phyloP scores from a whole-genome alignment of 1,140 invertebrate species.

The Cyrtorhinus lividipennis region DNA sequence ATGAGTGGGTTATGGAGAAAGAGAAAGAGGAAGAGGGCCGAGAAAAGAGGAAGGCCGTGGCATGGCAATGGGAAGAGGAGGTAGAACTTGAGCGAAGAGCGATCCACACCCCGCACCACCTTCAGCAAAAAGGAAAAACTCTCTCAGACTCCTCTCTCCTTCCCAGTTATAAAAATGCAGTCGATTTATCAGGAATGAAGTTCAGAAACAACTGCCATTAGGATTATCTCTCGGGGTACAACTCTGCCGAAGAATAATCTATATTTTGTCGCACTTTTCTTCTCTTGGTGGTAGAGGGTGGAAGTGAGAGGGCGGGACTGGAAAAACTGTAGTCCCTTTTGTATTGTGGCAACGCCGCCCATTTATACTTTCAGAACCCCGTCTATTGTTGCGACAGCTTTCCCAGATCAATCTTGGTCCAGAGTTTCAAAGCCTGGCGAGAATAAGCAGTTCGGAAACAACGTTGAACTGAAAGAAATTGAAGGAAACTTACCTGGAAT shows the following conservation, averaged over 20 bases:
- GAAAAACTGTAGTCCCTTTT: not conserved
- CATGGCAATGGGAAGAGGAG: not conserved
- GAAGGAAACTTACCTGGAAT: no score
- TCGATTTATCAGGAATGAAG: slow-evolving; percentile 16
- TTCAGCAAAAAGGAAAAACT: not conserved
- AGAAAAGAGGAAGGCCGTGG: not conserved
- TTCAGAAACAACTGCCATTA: slow-evolving; percentile 13
- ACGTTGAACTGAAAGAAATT: no score
- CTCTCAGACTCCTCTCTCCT: not conserved
- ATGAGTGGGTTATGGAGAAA: not conserved
- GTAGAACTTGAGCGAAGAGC: not conserved
- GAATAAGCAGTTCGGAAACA: no score
- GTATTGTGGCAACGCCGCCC: not conserved
- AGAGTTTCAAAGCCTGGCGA: no score
- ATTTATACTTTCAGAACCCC: not conserved
- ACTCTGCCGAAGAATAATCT: slow-evolving; percentile 12
- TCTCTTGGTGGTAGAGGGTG: not conserved
- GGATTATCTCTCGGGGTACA: slow-evolving; percentile 11
- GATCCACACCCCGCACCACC: not conserved
- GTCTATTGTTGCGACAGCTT: not conserved
- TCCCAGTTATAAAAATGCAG: slow-evolving; percentile 15
- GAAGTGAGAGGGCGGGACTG: not conserved
- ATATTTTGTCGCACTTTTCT: slow-evolving; percentile 17
- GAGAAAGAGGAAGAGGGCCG: not conserved
- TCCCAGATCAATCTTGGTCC: not conserved